Conservation (phyloP, 2,888 invertebrate genomes). For the Pseudococcus longispinus region DNA sequence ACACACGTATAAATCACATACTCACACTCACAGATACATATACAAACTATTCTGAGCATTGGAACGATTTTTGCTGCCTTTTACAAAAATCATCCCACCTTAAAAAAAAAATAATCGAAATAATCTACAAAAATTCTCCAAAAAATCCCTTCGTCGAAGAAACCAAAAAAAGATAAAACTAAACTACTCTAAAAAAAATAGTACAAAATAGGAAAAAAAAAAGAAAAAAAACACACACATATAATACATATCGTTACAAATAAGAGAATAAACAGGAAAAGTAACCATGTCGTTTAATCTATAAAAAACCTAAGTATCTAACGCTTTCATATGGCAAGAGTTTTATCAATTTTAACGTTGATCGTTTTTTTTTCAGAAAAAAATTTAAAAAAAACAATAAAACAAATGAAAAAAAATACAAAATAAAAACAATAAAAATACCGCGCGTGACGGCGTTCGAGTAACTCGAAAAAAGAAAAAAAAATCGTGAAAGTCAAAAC, state of each 20-base stretch:
- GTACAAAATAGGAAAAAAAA: slow-evolving; percentile 35
- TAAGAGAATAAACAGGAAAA: slow-evolving; percentile 32
- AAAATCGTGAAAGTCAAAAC: slow-evolving; percentile 12
- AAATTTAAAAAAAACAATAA: slow-evolving; percentile 42
- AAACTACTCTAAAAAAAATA: slow-evolving; percentile 26
- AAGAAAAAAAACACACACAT: slow-evolving; percentile 19
- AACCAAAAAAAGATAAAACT: not conserved
- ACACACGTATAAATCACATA: slow-evolving; percentile 50
- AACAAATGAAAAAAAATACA: slow-evolving; percentile 21
- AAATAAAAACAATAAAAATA: slow-evolving; percentile 37
- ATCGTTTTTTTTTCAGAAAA: slow-evolving; percentile 12
- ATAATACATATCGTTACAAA: slow-evolving; percentile 38
- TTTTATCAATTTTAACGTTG: slow-evolving; percentile 27
- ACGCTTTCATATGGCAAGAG: slow-evolving; percentile 32
- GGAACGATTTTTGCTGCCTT: not conserved
- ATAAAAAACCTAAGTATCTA: slow-evolving; percentile 33
- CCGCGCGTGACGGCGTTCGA: not conserved
- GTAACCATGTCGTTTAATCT: slow-evolving; percentile 7
- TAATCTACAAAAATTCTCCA: slow-evolving; percentile 15
- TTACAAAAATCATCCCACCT: not conserved
- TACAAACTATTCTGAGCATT: slow-evolving; percentile 52
- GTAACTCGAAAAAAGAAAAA: not conserved
- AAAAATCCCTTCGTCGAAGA: slow-evolving; percentile 28
- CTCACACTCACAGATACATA: slow-evolving; percentile 52
- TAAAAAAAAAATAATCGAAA: slow-evolving; percentile 29